Percentiles rank a stretch among this genome's conserved stretches.
Evolutionary conservation across 2,797 vertebrate genomes (phyloP).

Genomic region (Microctenopoma steveboyesi): DNA sequence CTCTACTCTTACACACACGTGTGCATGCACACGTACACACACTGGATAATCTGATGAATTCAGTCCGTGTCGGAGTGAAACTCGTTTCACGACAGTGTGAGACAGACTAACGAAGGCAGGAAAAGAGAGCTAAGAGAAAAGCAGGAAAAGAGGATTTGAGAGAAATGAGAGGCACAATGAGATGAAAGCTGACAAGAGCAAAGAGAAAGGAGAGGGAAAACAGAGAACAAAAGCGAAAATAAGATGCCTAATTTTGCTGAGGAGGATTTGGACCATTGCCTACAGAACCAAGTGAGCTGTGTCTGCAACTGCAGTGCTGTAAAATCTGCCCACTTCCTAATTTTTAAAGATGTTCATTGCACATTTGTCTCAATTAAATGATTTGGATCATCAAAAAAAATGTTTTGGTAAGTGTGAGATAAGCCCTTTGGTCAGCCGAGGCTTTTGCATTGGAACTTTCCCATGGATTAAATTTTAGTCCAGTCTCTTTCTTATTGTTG

Average conservation of each 20-base stretch:
- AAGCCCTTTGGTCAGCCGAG: too few species aligned
- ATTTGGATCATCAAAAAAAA: too few species aligned
- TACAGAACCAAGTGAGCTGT: constrained; percentile 81
- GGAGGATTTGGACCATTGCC: constrained; percentile 79
- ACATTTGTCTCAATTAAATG: too few species aligned
- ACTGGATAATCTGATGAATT: constrained; percentile 63
- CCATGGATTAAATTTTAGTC: too few species aligned
- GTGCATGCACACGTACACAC: constrained; percentile 7
- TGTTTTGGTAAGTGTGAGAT: too few species aligned
- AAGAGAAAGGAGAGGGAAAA: constrained; percentile 54
- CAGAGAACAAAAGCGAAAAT: constrained; percentile 52
- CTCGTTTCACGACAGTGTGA: constrained; percentile 59
- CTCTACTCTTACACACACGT: constrained; percentile 20
- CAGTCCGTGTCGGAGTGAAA: constrained; percentile 59
- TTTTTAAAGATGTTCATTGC: too few species aligned
- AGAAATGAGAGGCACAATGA: constrained; percentile 54
- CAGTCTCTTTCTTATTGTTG: too few species aligned
- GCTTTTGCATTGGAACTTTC: too few species aligned
- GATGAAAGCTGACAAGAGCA: constrained; percentile 59
- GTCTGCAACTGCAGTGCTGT: constrained; percentile 28
- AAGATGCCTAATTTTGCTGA: constrained; percentile 81
- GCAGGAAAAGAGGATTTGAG: constrained; percentile 67
- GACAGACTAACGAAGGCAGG: constrained; percentile 65
- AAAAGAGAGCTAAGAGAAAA: constrained; percentile 52
- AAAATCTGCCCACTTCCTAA: too few species aligned